Evolutionary conservation across 2,888 invertebrate species (phyloP).

Genomic region (Venusia cambrica): DNA sequence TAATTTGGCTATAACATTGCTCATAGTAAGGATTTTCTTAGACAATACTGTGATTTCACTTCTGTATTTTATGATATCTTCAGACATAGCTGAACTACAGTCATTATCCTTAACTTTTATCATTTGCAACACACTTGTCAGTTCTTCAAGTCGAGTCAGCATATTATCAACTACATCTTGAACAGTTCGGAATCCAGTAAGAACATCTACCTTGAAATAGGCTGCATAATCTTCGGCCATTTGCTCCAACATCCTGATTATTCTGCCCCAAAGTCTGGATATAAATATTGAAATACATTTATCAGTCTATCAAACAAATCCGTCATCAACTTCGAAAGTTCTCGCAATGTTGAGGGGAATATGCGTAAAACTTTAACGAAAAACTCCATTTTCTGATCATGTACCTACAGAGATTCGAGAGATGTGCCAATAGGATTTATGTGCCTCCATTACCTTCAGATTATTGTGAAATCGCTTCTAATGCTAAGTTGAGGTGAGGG

Average conservation of each 20-base stretch:
- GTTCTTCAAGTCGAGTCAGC: constrained; percentile 84
- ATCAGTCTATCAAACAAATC: constrained; percentile 57
- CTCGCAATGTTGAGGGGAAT: constrained; percentile 53
- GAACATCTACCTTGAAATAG: constrained; percentile 77
- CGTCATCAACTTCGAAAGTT: constrained; percentile 61
- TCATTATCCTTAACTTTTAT: constrained; percentile 73
- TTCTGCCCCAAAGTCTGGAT: constrained; percentile 64
- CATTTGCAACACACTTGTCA: constrained; percentile 82
- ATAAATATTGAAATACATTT: constrained; percentile 64
- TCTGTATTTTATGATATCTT: constrained; percentile 76
- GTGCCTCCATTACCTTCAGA: constrained; percentile 33
- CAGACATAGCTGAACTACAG: constrained; percentile 66
- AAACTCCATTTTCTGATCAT: constrained; percentile 50
- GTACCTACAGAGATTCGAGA: constrained; percentile 13
- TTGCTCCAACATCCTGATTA: constrained; percentile 71
- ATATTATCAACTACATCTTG: constrained; percentile 85
- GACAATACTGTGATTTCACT: constrained; percentile 76
- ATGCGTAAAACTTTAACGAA: constrained; percentile 52
- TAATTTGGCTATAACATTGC: constrained; percentile 75
- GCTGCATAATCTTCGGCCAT: constrained; percentile 77
- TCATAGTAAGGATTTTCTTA: constrained; percentile 77
- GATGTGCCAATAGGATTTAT: constrained; percentile 14
- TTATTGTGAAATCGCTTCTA: constrained; percentile 32
- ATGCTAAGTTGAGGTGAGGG: constrained; percentile 9
- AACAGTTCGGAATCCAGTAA: constrained; percentile 79